phyloP scores from a whole-genome alignment of 2,113 vertebrate genomes.

The Lathamus discolor region DNA sequence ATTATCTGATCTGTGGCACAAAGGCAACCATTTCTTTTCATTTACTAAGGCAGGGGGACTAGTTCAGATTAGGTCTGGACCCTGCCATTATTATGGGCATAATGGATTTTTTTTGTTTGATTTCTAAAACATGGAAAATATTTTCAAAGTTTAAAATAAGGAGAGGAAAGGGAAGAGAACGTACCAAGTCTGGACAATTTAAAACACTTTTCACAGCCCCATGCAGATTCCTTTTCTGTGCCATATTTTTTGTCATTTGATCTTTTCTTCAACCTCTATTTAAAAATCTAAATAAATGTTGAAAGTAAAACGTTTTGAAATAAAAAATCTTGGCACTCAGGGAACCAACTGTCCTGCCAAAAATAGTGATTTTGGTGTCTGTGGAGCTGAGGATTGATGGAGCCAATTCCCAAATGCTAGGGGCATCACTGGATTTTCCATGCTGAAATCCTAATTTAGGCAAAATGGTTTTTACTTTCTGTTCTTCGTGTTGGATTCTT shows the following conservation, averaged over 20 bases:
- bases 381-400: neutral
- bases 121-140: neutral
- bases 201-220: neutral
- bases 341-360: neutral
- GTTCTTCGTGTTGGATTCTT: neutral
- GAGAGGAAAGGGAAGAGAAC: neutral
- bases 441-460: neutral
- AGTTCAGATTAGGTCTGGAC: neutral
- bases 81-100: neutral
- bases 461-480: neutral
- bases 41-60: neutral
- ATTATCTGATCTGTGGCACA: neutral
- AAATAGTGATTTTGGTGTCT: neutral
- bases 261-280: neutral
- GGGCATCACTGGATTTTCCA: neutral
- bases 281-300: neutral
- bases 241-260: neutral
- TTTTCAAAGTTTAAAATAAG: neutral
- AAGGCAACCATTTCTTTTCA: neutral
- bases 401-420: neutral
- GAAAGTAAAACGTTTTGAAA: neutral
- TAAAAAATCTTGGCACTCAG: neutral
- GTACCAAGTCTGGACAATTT: neutral
- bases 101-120: neutral
- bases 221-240: neutral